These are phyloP conservation scores for Balanococcus diminutus DNA, from an alignment of 2,888 invertebrate species.

Conservation along the genomic window DNA sequence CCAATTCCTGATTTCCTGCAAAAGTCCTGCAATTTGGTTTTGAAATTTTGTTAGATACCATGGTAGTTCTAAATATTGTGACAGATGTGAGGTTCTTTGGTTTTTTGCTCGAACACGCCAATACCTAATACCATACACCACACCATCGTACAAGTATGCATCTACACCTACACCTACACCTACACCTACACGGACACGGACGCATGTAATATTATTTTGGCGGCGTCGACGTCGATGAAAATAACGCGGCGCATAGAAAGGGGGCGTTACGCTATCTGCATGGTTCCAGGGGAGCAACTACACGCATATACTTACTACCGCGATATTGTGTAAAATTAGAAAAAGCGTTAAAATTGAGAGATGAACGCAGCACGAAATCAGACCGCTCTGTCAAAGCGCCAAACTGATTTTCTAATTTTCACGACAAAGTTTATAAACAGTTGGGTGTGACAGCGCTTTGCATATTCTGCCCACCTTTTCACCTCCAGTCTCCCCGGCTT, in stretches of 20 bases:
- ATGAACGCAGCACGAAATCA: slow-evolving; percentile 48
- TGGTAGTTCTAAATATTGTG: no score
- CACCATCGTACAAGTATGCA: no score
- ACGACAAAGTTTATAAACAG: slow-evolving; percentile 51
- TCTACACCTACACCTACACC: no score
- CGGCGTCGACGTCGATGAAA: neutral
- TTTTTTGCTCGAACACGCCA: no score
- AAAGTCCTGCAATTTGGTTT: no score
- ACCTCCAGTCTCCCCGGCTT: neutral
- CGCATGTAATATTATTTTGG: no score
- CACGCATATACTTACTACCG: neutral
- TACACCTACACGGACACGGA: no score
- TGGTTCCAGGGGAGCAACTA: neutral
- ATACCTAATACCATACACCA: no score
- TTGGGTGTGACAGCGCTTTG: slow-evolving; percentile 53
- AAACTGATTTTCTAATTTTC: slow-evolving; percentile 53
- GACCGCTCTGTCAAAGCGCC: slow-evolving; percentile 52
- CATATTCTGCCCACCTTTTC: slow-evolving; percentile 50
- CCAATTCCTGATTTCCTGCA: no score
- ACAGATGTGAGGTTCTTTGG: no score
- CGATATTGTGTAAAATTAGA: neutral
- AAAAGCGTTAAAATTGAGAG: slow-evolving; percentile 34
- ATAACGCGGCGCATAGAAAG: neutral
- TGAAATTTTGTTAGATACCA: no score
- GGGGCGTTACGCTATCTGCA: neutral